Percentiles rank a stretch among this genome's conserved stretches.
phyloP scores from a whole-genome alignment of 2,888 invertebrate species.

The Phortica okadai region DNA sequence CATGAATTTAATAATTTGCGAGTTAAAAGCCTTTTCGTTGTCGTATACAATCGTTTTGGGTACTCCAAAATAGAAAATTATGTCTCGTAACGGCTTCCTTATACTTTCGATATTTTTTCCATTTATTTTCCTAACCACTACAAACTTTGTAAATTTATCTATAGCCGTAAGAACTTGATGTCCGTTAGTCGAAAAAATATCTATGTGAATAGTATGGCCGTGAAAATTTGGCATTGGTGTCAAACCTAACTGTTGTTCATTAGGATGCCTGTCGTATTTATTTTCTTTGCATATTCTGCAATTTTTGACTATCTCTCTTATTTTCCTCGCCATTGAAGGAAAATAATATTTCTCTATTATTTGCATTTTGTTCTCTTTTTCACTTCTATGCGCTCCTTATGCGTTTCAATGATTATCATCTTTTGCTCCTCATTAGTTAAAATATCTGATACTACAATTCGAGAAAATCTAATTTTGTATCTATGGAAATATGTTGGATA shows the following conservation, averaged over 20 bases:
- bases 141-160: no score
- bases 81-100: neutral
- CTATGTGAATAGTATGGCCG: constrained; percentile 44
- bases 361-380: no score
- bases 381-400: no score
- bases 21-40: neutral
- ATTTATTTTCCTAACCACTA: neutral
- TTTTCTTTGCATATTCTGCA: constrained; percentile 38
- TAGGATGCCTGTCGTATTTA: constrained; percentile 44
- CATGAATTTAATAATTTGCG: neutral
- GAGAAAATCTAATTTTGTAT: neutral
- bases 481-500: neutral
- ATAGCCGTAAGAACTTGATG: constrained; percentile 41
- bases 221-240: constrained; percentile 43
- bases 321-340: no score
- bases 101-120: neutral
- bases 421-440: neutral
- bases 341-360: no score
- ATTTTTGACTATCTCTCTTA: no score
- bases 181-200: constrained; percentile 40
- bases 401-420: no score
- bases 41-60: neutral
- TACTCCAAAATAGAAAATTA: neutral
- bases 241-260: constrained; percentile 28
- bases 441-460: neutral